Evolutionary conservation across 2,797 vertebrate genomes (phyloP), one percentile per base, ranked within the genome.

Genomic region (Galaxias olidus): DNA sequence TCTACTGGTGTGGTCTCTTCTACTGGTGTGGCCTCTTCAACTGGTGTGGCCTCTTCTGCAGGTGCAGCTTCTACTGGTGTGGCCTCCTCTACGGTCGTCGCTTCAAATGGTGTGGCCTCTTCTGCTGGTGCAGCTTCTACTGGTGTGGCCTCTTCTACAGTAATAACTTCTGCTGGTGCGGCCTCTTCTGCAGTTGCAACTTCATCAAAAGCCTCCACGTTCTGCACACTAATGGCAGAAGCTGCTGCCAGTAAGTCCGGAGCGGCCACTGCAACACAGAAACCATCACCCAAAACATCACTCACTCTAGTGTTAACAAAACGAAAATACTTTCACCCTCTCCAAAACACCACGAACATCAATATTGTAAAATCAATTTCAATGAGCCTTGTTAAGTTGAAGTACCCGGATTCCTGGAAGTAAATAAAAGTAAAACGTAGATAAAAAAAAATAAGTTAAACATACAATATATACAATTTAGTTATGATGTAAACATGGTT

Each of bases 261-360:
- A 3, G 43, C 30, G 10, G 50, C 17, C 71, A 81, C 91, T 93
- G 90, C 59, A 93, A 93, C 77, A 93, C 76, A 91, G 83, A 91
- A 87, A 65, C 67, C 78, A 88, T 77, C 79, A 84, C 69, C 85
- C 75, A 85, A 53, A 78, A 77, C 12, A 78, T 89, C 79, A 88
- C 69, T 86, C 60, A 79, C 61, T 61, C 69, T 73, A 48, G 71
- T 63, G 53, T 63, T 59, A 54, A 11, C 71, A 10, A 48, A 66
- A 42, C 18, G 6, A 30, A 59, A 52, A 52, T 8, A 46, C 41
- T 14, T 8, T 46, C 43, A 59, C 45, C 42, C 62, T 71, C 48
- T 4, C 20, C 45, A 76, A 42, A 76, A 63, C 63, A 4, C 64
- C 64, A 17, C 47, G n/a, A 54, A 7, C 70, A 14, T 75, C 53